These are phyloP conservation scores for Gambelia wislizenii DNA, from an alignment of 2,797 vertebrate genomes.

Conservation along the genomic window DNA sequence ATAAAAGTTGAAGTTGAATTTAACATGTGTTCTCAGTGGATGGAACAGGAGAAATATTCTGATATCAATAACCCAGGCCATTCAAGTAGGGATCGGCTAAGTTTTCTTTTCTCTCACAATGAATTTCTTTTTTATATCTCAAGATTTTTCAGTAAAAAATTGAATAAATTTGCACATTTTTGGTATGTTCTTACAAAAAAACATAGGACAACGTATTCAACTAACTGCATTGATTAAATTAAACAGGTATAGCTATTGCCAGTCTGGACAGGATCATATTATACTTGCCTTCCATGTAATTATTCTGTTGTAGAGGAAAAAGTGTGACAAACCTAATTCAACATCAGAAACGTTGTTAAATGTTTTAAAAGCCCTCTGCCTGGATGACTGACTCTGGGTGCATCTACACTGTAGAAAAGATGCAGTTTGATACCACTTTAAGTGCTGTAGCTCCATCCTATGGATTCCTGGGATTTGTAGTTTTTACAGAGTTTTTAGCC, in stretches of 20 bases:
- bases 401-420: too few species aligned
- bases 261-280: not conserved
- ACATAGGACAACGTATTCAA: not conserved
- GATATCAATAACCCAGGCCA: not conserved
- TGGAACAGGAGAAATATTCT: not conserved
- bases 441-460: too few species aligned
- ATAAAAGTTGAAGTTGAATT: not conserved
- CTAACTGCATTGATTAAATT: not conserved
- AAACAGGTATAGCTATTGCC: not conserved
- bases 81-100: not conserved
- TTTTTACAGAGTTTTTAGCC: too few species aligned
- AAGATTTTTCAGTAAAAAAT: too few species aligned
- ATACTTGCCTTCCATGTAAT: not conserved
- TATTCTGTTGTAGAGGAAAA: not conserved
- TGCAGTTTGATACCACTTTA: too few species aligned
- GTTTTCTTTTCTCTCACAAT: too few species aligned
- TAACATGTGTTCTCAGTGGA: not conserved
- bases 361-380: not conserved
- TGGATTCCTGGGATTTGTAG: too few species aligned
- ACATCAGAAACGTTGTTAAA: not conserved
- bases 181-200: not conserved
- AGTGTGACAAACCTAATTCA: not conserved
- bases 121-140: too few species aligned
- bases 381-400: too few species aligned
- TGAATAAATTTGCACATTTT: not conserved